phyloP scores from a whole-genome alignment of 2,797 vertebrate species.

The Australoheros facetus region DNA sequence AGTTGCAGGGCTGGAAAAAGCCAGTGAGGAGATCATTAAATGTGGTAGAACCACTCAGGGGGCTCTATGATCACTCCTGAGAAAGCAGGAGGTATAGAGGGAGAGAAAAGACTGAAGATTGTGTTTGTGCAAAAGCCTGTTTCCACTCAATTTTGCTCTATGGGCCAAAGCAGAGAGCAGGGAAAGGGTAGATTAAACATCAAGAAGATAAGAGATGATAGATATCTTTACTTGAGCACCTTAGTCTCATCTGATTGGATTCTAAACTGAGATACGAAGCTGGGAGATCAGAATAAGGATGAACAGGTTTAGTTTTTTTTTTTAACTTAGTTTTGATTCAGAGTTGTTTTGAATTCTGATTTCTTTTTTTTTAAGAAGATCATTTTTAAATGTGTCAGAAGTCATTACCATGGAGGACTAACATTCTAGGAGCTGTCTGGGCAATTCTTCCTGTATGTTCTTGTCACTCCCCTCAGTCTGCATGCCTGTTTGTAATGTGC shows the following conservation, averaged over 20 bases:
- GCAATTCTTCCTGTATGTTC: neutral
- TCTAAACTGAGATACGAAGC: slow-evolving; percentile 18
- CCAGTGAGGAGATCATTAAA: slow-evolving; percentile 63
- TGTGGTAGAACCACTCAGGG: slow-evolving; percentile 44
- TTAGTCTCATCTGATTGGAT: slow-evolving; percentile 47
- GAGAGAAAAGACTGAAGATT: slow-evolving; percentile 38
- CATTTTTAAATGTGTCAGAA: neutral
- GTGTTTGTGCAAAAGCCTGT: slow-evolving; percentile 28
- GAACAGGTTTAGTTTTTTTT: neutral
- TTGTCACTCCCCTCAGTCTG: neutral
- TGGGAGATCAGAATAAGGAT: neutral
- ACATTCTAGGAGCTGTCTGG: neutral
- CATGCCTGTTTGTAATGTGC: neutral
- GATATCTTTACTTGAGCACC: slow-evolving; percentile 46
- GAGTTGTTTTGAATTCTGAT: neutral
- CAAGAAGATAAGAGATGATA: slow-evolving; percentile 56
- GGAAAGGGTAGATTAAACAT: slow-evolving; percentile 54
- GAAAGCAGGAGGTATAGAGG: slow-evolving; percentile 17
- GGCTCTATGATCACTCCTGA: slow-evolving; percentile 45
- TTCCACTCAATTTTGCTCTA: slow-evolving; percentile 26
- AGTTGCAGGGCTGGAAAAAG: slow-evolving; percentile 39
- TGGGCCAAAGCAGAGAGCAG: slow-evolving; percentile 5
- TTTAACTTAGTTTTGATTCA: neutral
- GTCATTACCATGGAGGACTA: neutral
- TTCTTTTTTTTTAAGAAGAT: neutral